Base-by-base conservation (phyloP, 2,113 vertebrate genomes). In the Chunga burmeisteri region DNA sequence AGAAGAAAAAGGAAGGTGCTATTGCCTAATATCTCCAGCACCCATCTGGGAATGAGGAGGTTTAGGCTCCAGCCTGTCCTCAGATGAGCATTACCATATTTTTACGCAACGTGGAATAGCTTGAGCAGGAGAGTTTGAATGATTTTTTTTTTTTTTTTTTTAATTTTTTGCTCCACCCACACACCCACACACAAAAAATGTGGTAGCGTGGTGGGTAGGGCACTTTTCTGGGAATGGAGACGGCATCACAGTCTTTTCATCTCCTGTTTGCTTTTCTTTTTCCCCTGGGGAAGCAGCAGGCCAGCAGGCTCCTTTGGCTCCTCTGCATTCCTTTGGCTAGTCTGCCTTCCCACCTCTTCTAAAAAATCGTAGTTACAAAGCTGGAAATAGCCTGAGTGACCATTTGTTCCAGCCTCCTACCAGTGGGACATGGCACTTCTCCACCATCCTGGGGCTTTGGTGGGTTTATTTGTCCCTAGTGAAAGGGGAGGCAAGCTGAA, bases 131-230 rank as follows among this genome's bases (percentile, higher is more conserved):
- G 49, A n/a, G 21, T 86, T 90, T 18, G 62, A 90, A 66, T 59
- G 90, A 74, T 42, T 29, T 81, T 89, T 82, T 81, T 93, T 83
- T 73, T 49, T 67, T 53, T 44, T 74, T 47, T 36, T 40, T 55
- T 42, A 36, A 30, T 11, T n/a, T 36, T 13, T 17, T 19, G 6
- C 58, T 94, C 90, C 90, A 53, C 80, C 88, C 79, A 87, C 77
- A 29, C 88, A 40, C 89, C 36, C 92, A 72, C 88, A 58, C 80
- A 75, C 29, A 50, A 22, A 62, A 68, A 68, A 63, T 89, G 95
- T 49, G 89, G 96, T 89, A 59, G 91, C 49, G 66, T 63, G 81
- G 81, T 95, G 94, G 93, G 94, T 87, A 96, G 92, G 91, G 91
- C 94, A 49, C 18, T 66, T 44, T 81, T 83, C 91, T 93, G 89